Percentiles rank a stretch among this genome's conserved stretches.
Conservation (phyloP, 1,140 invertebrate species). For the Mactra quadrangularis region DNA sequence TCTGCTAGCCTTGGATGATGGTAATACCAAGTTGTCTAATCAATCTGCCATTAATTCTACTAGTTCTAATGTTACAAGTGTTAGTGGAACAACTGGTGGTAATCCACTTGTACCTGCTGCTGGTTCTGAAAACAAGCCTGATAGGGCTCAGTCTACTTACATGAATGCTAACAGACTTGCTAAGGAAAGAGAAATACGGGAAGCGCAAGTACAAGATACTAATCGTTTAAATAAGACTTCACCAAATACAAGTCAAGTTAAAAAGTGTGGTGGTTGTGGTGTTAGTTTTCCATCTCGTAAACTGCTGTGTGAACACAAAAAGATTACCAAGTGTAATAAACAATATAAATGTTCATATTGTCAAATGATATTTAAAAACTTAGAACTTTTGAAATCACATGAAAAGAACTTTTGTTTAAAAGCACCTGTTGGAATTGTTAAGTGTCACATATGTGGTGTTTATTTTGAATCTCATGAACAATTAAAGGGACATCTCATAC, state of each 20-base stretch:
- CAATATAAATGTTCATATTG: conserved; percentile 8
- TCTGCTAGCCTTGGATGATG: conserved; percentile 44
- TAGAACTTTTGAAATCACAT: conserved; percentile 5
- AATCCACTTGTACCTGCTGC: background rate
- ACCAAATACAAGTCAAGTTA: background rate
- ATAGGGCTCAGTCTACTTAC: conserved; percentile 25
- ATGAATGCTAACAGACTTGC: conserved; percentile 48
- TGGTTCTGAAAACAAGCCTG: background rate
- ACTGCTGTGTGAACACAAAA: background rate
- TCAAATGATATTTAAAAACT: conserved; percentile 16
- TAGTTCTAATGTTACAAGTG: background rate
- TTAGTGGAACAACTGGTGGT: background rate
- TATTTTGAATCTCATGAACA: conserved; percentile 32
- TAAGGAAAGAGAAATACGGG: conserved; percentile 46
- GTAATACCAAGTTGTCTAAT: background rate
- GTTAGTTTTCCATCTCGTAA: background rate
- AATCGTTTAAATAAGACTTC: background rate
- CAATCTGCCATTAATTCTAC: too few relatives aligned
- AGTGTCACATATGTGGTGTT: conserved; percentile 18
- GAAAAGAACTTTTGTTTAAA: conserved; percentile 43
- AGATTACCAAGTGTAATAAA: background rate
- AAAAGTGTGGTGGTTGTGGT: background rate
- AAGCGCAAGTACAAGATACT: background rate
- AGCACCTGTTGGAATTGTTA: background rate
- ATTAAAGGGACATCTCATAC: conserved; percentile 11